A percentile compares a stretch with the other conserved stretches of the same genome.
phyloP scores from a whole-genome alignment of 2,113 vertebrate genomes.

The Mormyrus lacerda region DNA sequence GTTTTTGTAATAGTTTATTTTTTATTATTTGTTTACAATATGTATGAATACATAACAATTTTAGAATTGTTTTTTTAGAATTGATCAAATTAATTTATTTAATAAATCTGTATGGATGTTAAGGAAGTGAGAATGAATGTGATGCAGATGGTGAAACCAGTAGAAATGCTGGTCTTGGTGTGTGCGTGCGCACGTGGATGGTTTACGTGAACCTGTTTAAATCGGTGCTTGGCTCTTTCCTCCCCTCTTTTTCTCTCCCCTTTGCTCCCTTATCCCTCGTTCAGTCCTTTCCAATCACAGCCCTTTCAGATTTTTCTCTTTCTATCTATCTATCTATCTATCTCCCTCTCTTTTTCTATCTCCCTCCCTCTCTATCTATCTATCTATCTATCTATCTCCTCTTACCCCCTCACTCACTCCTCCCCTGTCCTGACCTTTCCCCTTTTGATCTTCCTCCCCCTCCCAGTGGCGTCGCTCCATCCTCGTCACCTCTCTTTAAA shows the following conservation, averaged over 20 bases:
- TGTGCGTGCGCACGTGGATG: not conserved
- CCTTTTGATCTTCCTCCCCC: slow-evolving; percentile 22
- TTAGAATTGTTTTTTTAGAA: not conserved
- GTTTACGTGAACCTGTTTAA: slow-evolving; percentile 3
- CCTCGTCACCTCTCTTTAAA: slow-evolving; percentile 62
- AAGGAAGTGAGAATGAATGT: not conserved
- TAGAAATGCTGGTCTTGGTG: not conserved
- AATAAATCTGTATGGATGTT: not conserved
- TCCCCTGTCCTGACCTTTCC: slow-evolving; percentile 22
- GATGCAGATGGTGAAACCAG: not conserved
- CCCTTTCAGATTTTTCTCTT: not conserved
- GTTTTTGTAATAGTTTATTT: not conserved
- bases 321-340: slow-evolving; percentile 11
- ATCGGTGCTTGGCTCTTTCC: not conserved
- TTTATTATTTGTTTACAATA: not conserved
- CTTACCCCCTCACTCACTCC: slow-evolving; percentile 10
- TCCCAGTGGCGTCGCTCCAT: slow-evolving; percentile 53
- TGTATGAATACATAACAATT: not conserved
- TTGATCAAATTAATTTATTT: not conserved
- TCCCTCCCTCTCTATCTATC: too few species aligned
- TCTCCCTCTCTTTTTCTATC: not conserved
- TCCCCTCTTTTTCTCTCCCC: not conserved
- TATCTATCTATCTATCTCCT: not conserved
- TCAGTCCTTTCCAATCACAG: not conserved
- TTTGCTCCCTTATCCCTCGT: not conserved